Evolutionary conservation across 2,888 invertebrate species (phyloP), one percentile per base, ranked within the genome.

Genomic region (Sericinus montela): DNA sequence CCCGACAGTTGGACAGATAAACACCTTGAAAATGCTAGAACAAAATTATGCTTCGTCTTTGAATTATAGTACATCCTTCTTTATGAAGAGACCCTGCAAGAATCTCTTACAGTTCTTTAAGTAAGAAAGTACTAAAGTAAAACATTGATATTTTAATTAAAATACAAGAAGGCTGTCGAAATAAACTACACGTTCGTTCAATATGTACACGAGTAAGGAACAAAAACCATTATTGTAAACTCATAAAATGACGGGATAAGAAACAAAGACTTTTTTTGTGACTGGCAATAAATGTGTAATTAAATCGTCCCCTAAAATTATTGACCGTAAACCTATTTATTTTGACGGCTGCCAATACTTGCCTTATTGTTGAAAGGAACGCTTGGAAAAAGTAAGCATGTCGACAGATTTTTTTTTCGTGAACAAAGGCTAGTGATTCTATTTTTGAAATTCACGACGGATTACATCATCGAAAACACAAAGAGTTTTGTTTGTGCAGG

Each of bases 361-460:
- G 40, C 44, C 39, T 39, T 49, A 44, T 45, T 45, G 47, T 35
- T 28, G 23, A 34, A 39, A 34, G 32, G 43, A 32, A 30, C 39
- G 45, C 37, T 30, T n/a, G 25, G 44, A 48, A 54, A 48, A 52
- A 45, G 41, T 36, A 41, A 32, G 37, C 44, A 40, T 14, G 35
- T 35, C 32, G 16, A 46, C 40, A 29, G 15, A 41, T 37, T 48
- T 48, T 41, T 45, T 45, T 35, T 15, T n/a, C 8, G 16, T 37
- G 66, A 82, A 84, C 83, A 86, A 84, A 81, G 68, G 65, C 48
- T 14, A 50, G 50, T 52, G 39, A 72, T 80, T 76, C 80, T 80
- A 81, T 84, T 79, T 83, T 78, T 63, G 65, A 76, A 75, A 72
- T 77, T 72, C 50, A 68, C 61, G 39, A 45, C 60, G 57, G 58